Evolutionary conservation across 1,140 invertebrate species (phyloP).

Genomic region (Vanessa atalanta): DNA sequence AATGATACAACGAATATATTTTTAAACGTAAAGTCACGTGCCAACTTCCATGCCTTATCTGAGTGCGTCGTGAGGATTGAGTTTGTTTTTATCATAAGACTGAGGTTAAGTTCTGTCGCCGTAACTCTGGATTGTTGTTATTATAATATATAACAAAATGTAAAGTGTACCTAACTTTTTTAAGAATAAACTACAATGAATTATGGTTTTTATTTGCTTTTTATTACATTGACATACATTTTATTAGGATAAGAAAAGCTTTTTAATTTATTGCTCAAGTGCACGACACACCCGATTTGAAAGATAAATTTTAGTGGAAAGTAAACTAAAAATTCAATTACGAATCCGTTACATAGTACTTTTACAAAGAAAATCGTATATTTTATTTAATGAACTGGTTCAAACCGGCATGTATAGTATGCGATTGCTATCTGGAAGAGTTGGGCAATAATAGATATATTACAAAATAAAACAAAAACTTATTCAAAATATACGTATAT

Average conservation of each 20-base stretch:
- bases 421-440: too few relatives aligned
- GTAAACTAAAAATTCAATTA: too few relatives aligned
- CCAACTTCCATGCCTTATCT: neutral
- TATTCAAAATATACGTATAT: slow-evolving; percentile 56
- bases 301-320: too few relatives aligned
- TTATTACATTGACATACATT: slow-evolving; percentile 14
- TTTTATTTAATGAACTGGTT: too few relatives aligned
- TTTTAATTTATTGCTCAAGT: too few relatives aligned
- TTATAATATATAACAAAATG: slow-evolving; percentile 47
- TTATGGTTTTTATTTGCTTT: slow-evolving; percentile 38
- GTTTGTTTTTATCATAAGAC: slow-evolving; percentile 23
- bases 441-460: neutral
- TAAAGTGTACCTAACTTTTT: slow-evolving; percentile 72
- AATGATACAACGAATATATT: slow-evolving; percentile 6
- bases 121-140: slow-evolving; percentile 70
- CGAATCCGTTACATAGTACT: too few relatives aligned
- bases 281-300: too few relatives aligned
- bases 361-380: too few relatives aligned
- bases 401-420: too few relatives aligned
- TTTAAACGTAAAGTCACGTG: neutral
- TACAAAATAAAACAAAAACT: slow-evolving; percentile 28
- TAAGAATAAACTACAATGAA: slow-evolving; percentile 66
- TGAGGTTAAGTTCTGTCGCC: slow-evolving; percentile 37
- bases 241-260: neutral
- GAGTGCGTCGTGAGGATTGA: neutral